Conservation (phyloP, 2,888 invertebrate species). For the Drosophila niveifrons region DNA sequence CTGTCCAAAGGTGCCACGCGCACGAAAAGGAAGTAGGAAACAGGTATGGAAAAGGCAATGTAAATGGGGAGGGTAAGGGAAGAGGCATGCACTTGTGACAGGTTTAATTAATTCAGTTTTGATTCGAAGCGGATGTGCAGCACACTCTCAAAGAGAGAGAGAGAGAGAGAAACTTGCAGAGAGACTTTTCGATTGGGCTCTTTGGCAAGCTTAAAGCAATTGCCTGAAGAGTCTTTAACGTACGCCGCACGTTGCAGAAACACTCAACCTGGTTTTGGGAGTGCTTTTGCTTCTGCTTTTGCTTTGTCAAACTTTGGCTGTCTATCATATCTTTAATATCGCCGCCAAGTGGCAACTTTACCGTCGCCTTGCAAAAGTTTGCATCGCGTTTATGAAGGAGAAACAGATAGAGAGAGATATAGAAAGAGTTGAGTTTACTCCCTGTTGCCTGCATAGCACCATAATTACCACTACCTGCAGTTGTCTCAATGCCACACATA, state of each 20-base stretch:
- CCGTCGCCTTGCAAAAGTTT: conserved; percentile 51
- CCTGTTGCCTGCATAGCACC: conserved; percentile 16
- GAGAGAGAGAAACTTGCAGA: conserved; percentile 3
- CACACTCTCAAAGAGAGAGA: conserved; percentile 4
- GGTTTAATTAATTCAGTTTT: conserved; percentile 68
- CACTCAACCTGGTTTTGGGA: conserved; percentile 23
- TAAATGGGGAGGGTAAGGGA: conserved; percentile 9
- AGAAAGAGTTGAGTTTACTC: background rate
- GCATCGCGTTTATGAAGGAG: conserved; percentile 28
- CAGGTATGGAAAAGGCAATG: background rate
- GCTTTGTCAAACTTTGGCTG: conserved; percentile 64
- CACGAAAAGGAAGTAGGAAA: background rate
- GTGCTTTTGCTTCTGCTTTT: conserved; percentile 1
- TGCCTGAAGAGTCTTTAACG: conserved; percentile 36
- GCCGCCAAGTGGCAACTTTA: conserved; percentile 64
- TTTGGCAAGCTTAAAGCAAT: conserved; percentile 23
- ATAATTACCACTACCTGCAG: conserved; percentile 69
- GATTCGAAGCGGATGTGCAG: conserved; percentile 49
- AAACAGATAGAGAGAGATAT: background rate
- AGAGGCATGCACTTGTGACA: conserved; percentile 52
- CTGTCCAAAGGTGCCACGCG: conserved; percentile 7
- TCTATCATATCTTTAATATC: conserved; percentile 72
- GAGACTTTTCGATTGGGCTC: conserved; percentile 41
- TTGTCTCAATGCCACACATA: conserved; percentile 67
- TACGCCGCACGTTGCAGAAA: conserved; percentile 7